A percentile compares a stretch with the other conserved stretches of the same genome.
Conservation (phyloP, 2,888 invertebrate genomes). For the Shargacucullia verbasci region DNA sequence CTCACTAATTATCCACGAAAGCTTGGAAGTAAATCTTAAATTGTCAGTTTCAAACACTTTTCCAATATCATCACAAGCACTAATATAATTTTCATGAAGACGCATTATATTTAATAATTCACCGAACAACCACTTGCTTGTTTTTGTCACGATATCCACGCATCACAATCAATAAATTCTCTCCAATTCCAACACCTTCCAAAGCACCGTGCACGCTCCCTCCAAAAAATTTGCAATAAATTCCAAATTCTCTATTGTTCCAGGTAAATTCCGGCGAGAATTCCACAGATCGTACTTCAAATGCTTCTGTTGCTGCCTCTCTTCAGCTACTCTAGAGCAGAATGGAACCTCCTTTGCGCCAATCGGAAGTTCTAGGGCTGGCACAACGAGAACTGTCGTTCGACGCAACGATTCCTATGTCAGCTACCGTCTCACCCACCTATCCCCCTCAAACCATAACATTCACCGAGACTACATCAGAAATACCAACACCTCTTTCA, state of each 20-base stretch:
- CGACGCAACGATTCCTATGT: slow-evolving; percentile 84
- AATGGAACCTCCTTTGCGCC: slow-evolving; percentile 84
- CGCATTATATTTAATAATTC: too few relatives aligned
- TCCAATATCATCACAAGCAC: too few relatives aligned
- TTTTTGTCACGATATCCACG: not conserved
- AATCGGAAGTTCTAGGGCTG: slow-evolving; percentile 81
- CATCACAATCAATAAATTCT: slow-evolving; percentile 2
- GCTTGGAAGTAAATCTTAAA: too few relatives aligned
- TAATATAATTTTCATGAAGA: too few relatives aligned
- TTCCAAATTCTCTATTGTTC: slow-evolving; percentile 72
- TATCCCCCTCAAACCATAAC: slow-evolving; percentile 85
- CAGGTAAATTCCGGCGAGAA: slow-evolving; percentile 93
- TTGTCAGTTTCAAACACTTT: too few relatives aligned
- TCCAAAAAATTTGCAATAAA: slow-evolving; percentile 21
- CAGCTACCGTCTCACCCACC: slow-evolving; percentile 82
- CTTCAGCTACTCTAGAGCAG: slow-evolving; percentile 69
- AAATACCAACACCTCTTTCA: slow-evolving; percentile 85
- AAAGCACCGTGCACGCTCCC: slow-evolving; percentile 22
- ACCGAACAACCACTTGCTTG: too few relatives aligned
- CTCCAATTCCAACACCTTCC: not conserved
- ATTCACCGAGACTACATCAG: slow-evolving; percentile 79
- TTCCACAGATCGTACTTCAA: slow-evolving; percentile 92
- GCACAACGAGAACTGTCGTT: slow-evolving; percentile 81
- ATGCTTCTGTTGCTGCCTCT: slow-evolving; percentile 86
- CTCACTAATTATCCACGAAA: too few relatives aligned